phyloP scores from a whole-genome alignment of 2,797 vertebrate genomes.

The Thalassophryne amazonica region DNA sequence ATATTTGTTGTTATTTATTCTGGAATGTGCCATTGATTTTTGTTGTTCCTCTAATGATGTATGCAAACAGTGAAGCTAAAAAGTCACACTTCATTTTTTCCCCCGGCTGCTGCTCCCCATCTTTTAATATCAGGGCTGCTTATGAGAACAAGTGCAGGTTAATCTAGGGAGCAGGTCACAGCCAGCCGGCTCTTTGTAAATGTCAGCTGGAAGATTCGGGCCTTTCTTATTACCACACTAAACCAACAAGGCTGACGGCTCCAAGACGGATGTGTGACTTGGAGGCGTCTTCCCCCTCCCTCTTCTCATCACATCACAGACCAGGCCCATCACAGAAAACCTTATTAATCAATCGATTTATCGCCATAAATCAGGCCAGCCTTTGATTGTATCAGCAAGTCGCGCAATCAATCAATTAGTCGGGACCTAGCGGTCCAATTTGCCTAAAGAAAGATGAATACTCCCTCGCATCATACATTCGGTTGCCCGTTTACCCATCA shows the following conservation, averaged over 20 bases:
- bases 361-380: constrained; percentile 72
- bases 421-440: constrained; percentile 64
- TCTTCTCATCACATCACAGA: constrained; percentile 25
- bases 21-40: constrained; percentile 69
- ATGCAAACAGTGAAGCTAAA: constrained; percentile 59
- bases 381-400: constrained; percentile 80
- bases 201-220: constrained; percentile 73
- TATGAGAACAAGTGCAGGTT: constrained; percentile 74
- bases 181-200: constrained; percentile 73
- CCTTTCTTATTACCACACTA: constrained; percentile 74
- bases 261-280: constrained; percentile 70
- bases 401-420: constrained; percentile 75
- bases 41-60: constrained; percentile 61
- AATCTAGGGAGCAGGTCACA: constrained; percentile 66
- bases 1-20: constrained; percentile 76
- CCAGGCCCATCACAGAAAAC: constrained; percentile 50
- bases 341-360: constrained; percentile 80
- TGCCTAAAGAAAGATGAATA: constrained; percentile 77
- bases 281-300: constrained; percentile 37
- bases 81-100: constrained; percentile 62
- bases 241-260: constrained; percentile 69
- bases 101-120: constrained; percentile 21
- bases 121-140: constrained; percentile 66
- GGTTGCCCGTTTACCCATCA: constrained; percentile 73
- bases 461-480: constrained; percentile 64